phyloP scores from a whole-genome alignment of 2,888 invertebrate species.

The Acrobeloides nanus region DNA sequence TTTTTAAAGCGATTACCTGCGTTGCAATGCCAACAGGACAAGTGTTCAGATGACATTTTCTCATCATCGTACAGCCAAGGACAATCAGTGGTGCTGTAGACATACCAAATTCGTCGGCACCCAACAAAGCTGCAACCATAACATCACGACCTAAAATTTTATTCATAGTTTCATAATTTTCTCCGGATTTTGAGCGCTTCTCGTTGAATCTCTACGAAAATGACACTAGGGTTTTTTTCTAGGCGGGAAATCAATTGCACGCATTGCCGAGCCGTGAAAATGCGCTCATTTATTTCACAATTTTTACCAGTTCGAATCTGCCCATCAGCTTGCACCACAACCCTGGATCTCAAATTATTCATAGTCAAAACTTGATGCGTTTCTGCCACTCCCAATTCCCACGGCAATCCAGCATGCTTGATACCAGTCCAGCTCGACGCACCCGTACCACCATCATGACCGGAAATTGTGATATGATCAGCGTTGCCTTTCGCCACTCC shows the following conservation, averaged over 20 bases:
- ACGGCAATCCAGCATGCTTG: conserved; percentile 90
- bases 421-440: conserved; percentile 89
- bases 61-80: conserved; percentile 99
- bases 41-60: conserved; percentile 96
- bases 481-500: conserved; percentile 98
- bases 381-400: conserved; percentile 96
- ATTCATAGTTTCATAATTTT: background rate
- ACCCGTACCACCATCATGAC: conserved; percentile 98
- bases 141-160: conserved; percentile 73
- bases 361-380: conserved; percentile 74
- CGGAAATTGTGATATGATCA: conserved; percentile 95
- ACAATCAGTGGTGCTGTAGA: conserved; percentile 95
- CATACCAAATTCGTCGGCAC: conserved; percentile 94
- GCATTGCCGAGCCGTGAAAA: too few relatives aligned
- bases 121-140: conserved; percentile 83
- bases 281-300: too few relatives aligned
- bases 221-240: too few relatives aligned
- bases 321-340: conserved; percentile 91
- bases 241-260: too few relatives aligned
- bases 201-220: too few relatives aligned
- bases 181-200: too few relatives aligned
- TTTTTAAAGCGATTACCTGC: too few relatives aligned
- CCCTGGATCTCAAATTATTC: conserved; percentile 66
- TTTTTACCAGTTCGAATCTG: conserved; percentile 75
- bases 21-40: conserved; percentile 98